Evolutionary conservation across 2,888 invertebrate genomes (phyloP).

Genomic region (Dryobota labecula): DNA sequence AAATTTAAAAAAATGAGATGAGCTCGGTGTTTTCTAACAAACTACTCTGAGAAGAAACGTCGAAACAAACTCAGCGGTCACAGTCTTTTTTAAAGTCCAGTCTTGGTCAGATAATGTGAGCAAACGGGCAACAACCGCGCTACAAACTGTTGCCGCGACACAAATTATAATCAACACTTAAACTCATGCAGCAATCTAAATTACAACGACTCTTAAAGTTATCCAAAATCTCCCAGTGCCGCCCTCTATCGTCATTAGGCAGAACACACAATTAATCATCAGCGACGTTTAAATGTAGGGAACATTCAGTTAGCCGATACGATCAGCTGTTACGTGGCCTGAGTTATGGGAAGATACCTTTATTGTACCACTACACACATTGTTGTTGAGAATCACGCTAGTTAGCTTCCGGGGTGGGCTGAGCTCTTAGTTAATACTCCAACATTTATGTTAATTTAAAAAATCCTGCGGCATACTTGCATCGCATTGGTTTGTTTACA

Average conservation of each 20-base stretch:
- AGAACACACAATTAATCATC: slow-evolving; percentile 43
- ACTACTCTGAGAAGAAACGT: too few relatives aligned
- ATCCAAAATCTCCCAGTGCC: slow-evolving; percentile 28
- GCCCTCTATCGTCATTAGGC: slow-evolving; percentile 17
- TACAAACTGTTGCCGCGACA: neutral
- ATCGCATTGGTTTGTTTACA: neutral
- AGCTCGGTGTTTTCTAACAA: too few relatives aligned
- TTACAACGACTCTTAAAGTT: slow-evolving; percentile 1
- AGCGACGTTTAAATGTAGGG: slow-evolving; percentile 49
- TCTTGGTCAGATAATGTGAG: neutral
- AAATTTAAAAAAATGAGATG: too few relatives aligned
- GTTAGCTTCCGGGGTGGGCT: slow-evolving; percentile 40
- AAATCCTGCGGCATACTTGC: neutral
- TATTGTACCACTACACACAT: slow-evolving; percentile 43
- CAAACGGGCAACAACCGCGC: slow-evolving; percentile 1
- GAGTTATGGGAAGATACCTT: slow-evolving; percentile 52
- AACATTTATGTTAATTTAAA: neutral
- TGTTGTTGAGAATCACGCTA: slow-evolving; percentile 36
- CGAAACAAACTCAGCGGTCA: too few relatives aligned
- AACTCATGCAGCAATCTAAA: neutral
- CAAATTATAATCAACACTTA: neutral
- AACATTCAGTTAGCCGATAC: slow-evolving; percentile 43
- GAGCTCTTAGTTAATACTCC: slow-evolving; percentile 7
- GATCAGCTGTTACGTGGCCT: slow-evolving; percentile 50
- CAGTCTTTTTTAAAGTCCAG: too few relatives aligned